Evolutionary conservation across 2,113 vertebrate species (phyloP), one percentile per base, ranked within the genome.

Genomic region (Microtus montanus): DNA sequence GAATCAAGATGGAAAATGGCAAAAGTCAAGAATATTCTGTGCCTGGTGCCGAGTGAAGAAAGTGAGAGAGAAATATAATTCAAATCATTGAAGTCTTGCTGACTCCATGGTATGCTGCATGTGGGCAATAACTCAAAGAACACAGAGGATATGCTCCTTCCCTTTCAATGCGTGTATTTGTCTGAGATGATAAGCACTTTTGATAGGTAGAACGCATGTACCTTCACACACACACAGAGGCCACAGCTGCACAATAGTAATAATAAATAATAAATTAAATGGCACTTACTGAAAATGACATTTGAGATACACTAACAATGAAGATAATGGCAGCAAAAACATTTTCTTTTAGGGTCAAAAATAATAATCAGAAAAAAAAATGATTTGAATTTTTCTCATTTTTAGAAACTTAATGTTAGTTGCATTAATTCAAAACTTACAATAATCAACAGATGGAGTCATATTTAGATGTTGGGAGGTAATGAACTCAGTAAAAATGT

Each of bases 31-130:
- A 7, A 17, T 54, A 0, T 63, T 0, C 17, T 66, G 0, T 68
- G 1, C 20, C 52, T 47, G 15, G 0, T 38, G 1, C 70, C 68
- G 26, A 93, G 35, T 26, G 79, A 54, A 61, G 75, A 85, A 96
- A 87, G 14, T 70, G 70, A 82, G 28, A 92, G 84, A 95, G 52
- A 95, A 92, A 84, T 80, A 66, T 30, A 61, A 88, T 26, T 95
- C 52, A 89, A 80, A 86, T 78, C 30, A 44, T 11, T 78, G 88
- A 84, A n/a, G 30, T 73, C 78, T 20, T 89, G 26, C 10, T 77
- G 28, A 91, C 10, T 35, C 17, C 35, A 19, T 47, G 20, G 7
- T 78, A 49, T 47, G 24, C 71, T 44, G 33, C 33, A 75, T n/a
- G 19, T 10, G 5, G 38, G 12, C 44, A 22, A 71, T 38, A 15